A percentile compares a stretch with the other conserved stretches of the same genome.
These are phyloP conservation scores for Rhagonycha lutea DNA, from an alignment of 2,888 invertebrate species.

Conservation along the genomic window DNA sequence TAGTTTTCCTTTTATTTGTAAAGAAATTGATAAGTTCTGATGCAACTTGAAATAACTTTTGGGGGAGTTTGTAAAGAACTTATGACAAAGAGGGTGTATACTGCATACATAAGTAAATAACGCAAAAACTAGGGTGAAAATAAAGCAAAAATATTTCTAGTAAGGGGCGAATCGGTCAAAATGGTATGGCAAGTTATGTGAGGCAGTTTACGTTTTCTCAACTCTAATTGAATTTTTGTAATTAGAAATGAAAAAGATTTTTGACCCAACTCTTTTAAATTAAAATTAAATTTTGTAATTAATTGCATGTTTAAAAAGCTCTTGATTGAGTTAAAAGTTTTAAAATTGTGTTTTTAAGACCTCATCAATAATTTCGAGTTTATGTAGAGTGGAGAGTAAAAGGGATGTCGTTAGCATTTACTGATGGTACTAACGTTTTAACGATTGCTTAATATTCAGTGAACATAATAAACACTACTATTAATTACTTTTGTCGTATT, in stretches of 20 bases:
- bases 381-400: neutral
- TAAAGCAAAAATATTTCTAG: neutral
- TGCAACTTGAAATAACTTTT: neutral
- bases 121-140: neutral
- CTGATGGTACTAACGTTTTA: neutral
- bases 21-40: too few species aligned
- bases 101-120: neutral
- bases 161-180: neutral
- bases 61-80: neutral
- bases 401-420: neutral
- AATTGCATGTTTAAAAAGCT: neutral
- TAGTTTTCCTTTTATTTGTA: too few species aligned
- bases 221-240: neutral
- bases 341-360: neutral
- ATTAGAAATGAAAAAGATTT: neutral
- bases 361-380: neutral
- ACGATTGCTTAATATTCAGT: neutral
- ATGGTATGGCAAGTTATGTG: neutral
- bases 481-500: neutral
- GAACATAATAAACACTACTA: neutral
- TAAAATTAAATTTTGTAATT: neutral
- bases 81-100: neutral
- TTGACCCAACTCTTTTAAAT: neutral
- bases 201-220: neutral
- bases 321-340: neutral